A percentile compares a stretch with the other conserved stretches of the same genome.
Evolutionary conservation across 2,888 invertebrate genomes (phyloP).

Genomic region (Nesidiocoris tenuis): DNA sequence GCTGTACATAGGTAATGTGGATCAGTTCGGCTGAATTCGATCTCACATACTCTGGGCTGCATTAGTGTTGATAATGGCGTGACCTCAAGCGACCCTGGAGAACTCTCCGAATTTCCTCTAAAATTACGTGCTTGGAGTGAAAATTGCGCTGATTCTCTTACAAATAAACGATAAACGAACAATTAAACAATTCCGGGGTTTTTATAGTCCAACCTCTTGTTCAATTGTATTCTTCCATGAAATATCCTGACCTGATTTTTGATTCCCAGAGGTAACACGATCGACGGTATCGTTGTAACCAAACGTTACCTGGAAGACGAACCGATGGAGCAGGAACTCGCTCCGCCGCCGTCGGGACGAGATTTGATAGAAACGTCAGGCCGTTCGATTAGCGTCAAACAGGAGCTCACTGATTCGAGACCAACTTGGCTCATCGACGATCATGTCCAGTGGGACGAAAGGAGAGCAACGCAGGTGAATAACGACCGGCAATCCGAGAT

Average conservation of each 20-base stretch:
- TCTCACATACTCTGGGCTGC: background rate
- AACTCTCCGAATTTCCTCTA: too few species aligned
- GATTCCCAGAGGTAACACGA: background rate
- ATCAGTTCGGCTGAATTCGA: background rate
- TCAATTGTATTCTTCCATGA: too few species aligned
- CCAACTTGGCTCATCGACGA: background rate
- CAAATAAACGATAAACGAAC: too few species aligned
- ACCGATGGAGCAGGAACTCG: background rate
- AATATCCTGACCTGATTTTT: too few species aligned
- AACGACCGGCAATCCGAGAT: background rate
- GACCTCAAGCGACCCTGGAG: background rate
- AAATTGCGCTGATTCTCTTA: too few species aligned
- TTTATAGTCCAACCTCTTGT: too few species aligned
- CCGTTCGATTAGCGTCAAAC: background rate
- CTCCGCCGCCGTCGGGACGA: background rate
- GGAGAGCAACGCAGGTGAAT: background rate
- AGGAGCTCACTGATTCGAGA: background rate
- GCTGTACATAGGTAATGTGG: background rate
- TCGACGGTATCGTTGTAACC: background rate
- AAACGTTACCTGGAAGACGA: background rate
- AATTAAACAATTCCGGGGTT: too few species aligned
- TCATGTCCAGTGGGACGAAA: background rate
- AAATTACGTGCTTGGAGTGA: too few species aligned
- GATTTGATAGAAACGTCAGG: background rate
- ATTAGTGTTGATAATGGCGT: background rate